Conservation (phyloP, 1,140 invertebrate species). For the Maniola jurtina region DNA sequence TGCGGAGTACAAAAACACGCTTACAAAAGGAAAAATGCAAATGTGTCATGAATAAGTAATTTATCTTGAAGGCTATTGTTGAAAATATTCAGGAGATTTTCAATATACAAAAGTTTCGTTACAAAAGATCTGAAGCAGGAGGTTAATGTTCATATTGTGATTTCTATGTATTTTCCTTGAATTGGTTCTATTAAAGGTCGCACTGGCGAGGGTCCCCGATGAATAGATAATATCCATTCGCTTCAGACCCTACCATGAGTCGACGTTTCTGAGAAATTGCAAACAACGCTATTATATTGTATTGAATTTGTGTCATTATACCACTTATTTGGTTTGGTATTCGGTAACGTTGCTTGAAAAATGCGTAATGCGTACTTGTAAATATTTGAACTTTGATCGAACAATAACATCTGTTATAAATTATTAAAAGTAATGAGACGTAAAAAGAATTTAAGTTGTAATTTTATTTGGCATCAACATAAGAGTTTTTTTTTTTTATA, state of each 20-base stretch:
- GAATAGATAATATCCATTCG: slow-evolving; percentile 73
- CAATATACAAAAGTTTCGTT: slow-evolving; percentile 60
- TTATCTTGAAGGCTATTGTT: slow-evolving; percentile 64
- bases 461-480: too few relatives aligned
- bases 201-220: slow-evolving; percentile 59
- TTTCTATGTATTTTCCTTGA: slow-evolving; percentile 72
- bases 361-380: too few relatives aligned
- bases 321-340: slow-evolving; percentile 25
- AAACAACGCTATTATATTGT: slow-evolving; percentile 42
- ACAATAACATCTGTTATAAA: too few relatives aligned
- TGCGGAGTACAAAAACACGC: background rate
- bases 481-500: too few relatives aligned
- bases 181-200: slow-evolving; percentile 67
- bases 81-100: slow-evolving; percentile 59
- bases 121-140: slow-evolving; percentile 52
- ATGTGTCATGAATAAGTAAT: slow-evolving; percentile 39
- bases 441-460: too few relatives aligned
- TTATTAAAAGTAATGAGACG: too few relatives aligned
- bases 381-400: too few relatives aligned
- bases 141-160: slow-evolving; percentile 70
- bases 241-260: slow-evolving; percentile 60
- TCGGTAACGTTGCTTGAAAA: background rate
- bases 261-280: slow-evolving; percentile 54
- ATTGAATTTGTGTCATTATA: slow-evolving; percentile 38
- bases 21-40: slow-evolving; percentile 37